These are phyloP conservation scores for Ricordea florida DNA, from an alignment of 92 coral and sea anemone genomes.

Conservation along the genomic window DNA sequence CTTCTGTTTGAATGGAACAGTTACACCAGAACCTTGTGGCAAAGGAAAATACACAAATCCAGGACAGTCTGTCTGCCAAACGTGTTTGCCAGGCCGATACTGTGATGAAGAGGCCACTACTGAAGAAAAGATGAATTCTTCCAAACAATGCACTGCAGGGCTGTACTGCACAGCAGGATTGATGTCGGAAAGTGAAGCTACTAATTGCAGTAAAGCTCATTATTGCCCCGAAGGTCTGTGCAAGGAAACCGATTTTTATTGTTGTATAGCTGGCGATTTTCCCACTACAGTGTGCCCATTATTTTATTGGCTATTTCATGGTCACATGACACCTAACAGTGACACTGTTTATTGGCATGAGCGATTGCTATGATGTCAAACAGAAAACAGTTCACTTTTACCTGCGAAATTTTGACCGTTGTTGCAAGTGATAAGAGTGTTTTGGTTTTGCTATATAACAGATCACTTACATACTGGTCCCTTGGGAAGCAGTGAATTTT, in stretches of 20 bases:
- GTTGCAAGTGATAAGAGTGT: too few species aligned
- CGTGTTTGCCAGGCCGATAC: conserved; percentile 87
- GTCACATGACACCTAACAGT: too few species aligned
- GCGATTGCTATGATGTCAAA: too few species aligned
- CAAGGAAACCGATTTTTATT: neutral
- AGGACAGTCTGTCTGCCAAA: conserved; percentile 94
- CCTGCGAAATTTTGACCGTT: too few species aligned
- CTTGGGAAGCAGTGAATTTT: too few species aligned
- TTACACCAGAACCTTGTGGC: conserved; percentile 84
- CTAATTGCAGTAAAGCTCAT: conserved; percentile 77
- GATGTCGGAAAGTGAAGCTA: conserved; percentile 80
- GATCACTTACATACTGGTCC: too few species aligned
- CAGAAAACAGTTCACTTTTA: too few species aligned
- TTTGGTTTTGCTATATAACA: too few species aligned
- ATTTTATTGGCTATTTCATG: too few species aligned
- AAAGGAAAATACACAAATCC: conserved; percentile 87
- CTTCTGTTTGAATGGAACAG: conserved; percentile 91
- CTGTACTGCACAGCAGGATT: conserved; percentile 83
- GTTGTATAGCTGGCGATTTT: neutral
- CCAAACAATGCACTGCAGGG: conserved; percentile 92
- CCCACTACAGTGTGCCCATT: too few species aligned
- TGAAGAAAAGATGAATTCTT: conserved; percentile 74
- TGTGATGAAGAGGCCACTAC: conserved; percentile 91
- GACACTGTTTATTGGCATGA: too few species aligned
- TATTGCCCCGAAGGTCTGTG: conserved; percentile 92